Evolutionary conservation across 2,113 vertebrate species (phyloP).

Genomic region (Ictalurus furcatus): DNA sequence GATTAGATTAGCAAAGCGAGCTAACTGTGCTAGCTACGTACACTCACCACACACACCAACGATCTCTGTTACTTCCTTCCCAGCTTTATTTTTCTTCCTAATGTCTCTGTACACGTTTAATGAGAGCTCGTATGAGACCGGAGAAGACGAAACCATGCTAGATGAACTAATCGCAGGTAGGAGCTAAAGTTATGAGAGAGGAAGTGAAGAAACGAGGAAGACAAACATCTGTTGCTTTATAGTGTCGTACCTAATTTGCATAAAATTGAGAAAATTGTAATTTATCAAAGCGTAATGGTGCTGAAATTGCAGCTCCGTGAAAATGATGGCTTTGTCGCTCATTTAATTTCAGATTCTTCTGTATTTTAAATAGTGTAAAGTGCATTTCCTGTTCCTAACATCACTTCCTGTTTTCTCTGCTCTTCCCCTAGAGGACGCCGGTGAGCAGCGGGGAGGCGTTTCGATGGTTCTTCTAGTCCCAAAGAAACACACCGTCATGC

Average conservation of each 20-base stretch:
- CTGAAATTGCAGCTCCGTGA: not conserved
- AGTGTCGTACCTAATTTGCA: not conserved
- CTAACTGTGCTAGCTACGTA: not conserved
- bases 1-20: not conserved
- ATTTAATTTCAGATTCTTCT: not conserved
- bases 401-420: slow-evolving; percentile 68
- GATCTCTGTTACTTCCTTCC: not conserved
- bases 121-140: not conserved
- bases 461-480: slow-evolving; percentile 98
- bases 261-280: not conserved
- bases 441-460: slow-evolving; percentile 96
- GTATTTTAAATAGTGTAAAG: not conserved
- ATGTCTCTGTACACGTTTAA: not conserved
- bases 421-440: slow-evolving; percentile 91
- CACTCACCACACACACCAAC: not conserved
- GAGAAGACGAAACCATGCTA: not conserved
- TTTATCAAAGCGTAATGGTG: not conserved
- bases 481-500: slow-evolving; percentile 35
- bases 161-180: not conserved
- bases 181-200: too few species aligned
- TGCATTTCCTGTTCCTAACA: not conserved
- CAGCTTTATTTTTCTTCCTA: not conserved
- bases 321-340: not conserved
- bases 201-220: not conserved
- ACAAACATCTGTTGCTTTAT: not conserved